Conservation (phyloP, 2,113 vertebrate genomes). For the Hystrix cristata region DNA sequence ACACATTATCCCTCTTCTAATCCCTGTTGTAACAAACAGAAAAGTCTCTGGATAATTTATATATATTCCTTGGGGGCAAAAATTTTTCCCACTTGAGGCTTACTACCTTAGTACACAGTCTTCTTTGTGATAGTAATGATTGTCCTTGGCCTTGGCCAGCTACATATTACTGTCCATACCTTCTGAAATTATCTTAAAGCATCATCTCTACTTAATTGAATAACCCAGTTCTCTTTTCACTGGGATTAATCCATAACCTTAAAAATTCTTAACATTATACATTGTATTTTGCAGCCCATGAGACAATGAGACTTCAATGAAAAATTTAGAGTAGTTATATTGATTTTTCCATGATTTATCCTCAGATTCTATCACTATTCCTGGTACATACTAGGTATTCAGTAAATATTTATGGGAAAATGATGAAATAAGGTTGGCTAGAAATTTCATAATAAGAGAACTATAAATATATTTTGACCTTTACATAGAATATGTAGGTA, state of each 20-base stretch:
- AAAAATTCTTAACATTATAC: neutral
- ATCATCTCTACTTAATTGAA: neutral
- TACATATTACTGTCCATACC: neutral
- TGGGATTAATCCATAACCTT: neutral
- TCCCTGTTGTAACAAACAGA: neutral
- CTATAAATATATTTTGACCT: conserved; percentile 22
- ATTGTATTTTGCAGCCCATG: neutral
- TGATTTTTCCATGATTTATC: neutral
- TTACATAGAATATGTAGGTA: neutral
- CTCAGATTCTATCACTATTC: neutral
- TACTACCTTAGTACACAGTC: neutral
- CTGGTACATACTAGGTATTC: neutral
- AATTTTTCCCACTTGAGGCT: neutral
- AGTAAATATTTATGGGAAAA: conserved; percentile 12
- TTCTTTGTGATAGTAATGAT: neutral
- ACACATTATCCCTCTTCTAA: neutral
- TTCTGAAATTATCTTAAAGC: neutral
- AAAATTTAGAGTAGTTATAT: neutral
- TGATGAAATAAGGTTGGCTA: neutral
- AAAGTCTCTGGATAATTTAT: neutral
- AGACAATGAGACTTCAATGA: neutral
- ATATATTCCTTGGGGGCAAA: neutral
- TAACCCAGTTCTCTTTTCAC: neutral
- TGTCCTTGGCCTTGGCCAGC: neutral
- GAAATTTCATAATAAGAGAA: conserved; percentile 7